Evolutionary conservation across 2,888 invertebrate genomes (phyloP).

Genomic region (Scaptomyza reducta): DNA sequence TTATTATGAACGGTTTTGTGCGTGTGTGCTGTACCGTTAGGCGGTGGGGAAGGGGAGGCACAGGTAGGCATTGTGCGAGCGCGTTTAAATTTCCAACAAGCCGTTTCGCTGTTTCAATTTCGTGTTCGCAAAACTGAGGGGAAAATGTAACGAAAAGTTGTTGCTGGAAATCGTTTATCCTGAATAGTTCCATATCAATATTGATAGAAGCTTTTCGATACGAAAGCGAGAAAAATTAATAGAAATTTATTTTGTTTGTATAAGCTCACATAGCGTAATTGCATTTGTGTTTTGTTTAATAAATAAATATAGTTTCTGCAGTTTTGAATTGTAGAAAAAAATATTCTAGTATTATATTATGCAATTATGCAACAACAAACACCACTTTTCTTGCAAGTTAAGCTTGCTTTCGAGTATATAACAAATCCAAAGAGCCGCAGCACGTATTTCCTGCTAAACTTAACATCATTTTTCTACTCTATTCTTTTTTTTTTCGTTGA

Average conservation of each 20-base stretch:
- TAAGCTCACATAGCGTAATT: neutral
- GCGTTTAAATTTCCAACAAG: conserved; percentile 56
- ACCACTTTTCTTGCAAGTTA: neutral
- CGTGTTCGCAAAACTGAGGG: conserved; percentile 42
- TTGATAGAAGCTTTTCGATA: conserved; percentile 4
- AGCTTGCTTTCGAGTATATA: neutral
- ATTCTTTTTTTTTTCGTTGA: conserved; percentile 17
- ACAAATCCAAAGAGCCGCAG: conserved; percentile 37
- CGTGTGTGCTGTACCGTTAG: conserved; percentile 38
- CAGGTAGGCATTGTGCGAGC: conserved; percentile 61
- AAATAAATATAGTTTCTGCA: neutral
- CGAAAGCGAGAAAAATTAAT: neutral
- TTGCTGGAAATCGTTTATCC: neutral
- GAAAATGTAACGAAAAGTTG: conserved; percentile 5
- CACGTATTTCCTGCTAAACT: conserved; percentile 66
- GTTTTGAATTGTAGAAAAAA: neutral
- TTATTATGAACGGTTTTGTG: conserved; percentile 78
- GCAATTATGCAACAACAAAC: neutral
- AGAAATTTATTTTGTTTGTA: conserved; percentile 3
- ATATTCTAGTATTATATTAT: neutral
- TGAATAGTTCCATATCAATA: neutral
- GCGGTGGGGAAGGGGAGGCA: conserved; percentile 5
- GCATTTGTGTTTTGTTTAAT: neutral
- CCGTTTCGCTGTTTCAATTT: conserved; percentile 58
- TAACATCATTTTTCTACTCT: conserved; percentile 36